These are phyloP conservation scores for Uria lomvia DNA, from an alignment of 2,113 vertebrate species.

Conservation along the genomic window DNA sequence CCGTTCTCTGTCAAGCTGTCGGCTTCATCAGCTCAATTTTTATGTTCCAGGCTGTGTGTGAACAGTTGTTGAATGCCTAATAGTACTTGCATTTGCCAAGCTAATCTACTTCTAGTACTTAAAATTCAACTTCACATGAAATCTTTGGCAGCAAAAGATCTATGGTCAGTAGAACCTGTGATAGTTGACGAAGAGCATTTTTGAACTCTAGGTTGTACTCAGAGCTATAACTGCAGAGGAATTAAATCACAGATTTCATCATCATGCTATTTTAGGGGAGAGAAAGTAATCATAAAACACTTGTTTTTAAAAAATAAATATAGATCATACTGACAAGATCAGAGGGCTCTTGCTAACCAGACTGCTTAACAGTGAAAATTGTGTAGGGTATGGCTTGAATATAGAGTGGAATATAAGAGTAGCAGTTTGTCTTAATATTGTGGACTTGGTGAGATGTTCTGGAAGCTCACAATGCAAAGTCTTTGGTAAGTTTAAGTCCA, in stretches of 20 bases:
- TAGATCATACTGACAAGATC: neutral
- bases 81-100: neutral
- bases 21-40: neutral
- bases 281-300: constrained; percentile 6
- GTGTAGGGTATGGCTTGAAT: neutral
- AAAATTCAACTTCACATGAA: neutral
- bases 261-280: neutral
- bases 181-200: neutral
- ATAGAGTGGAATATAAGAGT: neutral
- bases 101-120: neutral
- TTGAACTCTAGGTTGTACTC: neutral
- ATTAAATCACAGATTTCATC: neutral
- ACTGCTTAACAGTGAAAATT: neutral
- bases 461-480: neutral
- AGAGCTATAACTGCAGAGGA: neutral
- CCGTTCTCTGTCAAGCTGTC: neutral
- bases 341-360: neutral
- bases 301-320: neutral
- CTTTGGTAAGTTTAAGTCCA: neutral
- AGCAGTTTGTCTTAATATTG: neutral
- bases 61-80: neutral
- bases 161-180: neutral
- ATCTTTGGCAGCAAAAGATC: neutral
- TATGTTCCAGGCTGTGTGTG: neutral
- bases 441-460: neutral